A percentile compares a stretch with the other conserved stretches of the same genome.
Conservation (phyloP, 2,113 vertebrate genomes). For the Notechis scutatus region DNA sequence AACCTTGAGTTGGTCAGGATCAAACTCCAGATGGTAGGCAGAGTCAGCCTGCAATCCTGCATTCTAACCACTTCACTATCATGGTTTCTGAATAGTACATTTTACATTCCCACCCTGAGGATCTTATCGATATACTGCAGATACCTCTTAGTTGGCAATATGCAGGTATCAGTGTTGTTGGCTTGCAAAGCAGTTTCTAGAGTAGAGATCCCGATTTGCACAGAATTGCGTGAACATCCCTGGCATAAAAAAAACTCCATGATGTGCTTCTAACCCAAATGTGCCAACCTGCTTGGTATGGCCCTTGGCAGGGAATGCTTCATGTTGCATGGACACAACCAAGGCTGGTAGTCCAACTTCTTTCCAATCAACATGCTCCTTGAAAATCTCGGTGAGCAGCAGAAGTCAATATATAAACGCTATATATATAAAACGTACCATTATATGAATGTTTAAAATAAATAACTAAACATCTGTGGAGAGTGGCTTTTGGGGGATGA, state of each 20-base stretch:
- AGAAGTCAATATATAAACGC: background rate
- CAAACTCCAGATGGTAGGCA: background rate
- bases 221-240: background rate
- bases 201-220: background rate
- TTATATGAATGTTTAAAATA: too few relatives aligned
- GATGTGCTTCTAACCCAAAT: background rate
- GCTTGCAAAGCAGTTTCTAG: background rate
- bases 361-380: background rate
- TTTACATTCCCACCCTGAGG: background rate
- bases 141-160: background rate
- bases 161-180: background rate
- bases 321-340: background rate
- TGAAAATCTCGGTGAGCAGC: background rate
- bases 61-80: background rate
- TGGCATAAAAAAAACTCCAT: background rate
- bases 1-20: background rate
- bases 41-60: background rate
- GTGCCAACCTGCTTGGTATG: background rate
- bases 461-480: background rate
- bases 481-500: background rate
- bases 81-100: background rate
- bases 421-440: too few relatives aligned
- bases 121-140: background rate
- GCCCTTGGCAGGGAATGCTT: background rate
- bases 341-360: background rate